Base-by-base conservation (phyloP, 1,140 invertebrate genomes). In the Bombus superbus region DNA sequence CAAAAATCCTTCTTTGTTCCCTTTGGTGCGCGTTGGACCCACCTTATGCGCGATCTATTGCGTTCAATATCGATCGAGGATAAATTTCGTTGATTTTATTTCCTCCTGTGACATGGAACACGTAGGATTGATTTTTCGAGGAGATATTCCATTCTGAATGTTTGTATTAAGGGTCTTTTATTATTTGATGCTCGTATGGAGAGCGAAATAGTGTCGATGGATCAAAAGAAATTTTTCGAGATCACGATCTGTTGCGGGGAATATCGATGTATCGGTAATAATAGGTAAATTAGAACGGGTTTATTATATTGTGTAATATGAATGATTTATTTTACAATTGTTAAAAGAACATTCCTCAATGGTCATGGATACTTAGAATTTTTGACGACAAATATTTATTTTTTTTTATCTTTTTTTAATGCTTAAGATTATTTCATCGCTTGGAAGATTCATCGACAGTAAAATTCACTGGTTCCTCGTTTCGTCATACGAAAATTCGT, bases 1-100 rank as follows among this genome's bases (percentile, higher is more conserved):
- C 81, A 88, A 90, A 88, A 92, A 85, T 81, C 35, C 80, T 91
- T 88, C 91, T 93, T 93, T 93, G 91, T 93, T 88, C 85, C 38
- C 62, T 53, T 18, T 2, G 47, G n/a, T 40, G n/a, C 18, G 0
- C 38, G 2, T 59, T 42, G 76, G 28, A 66, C 35, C 77, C 28
- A 32, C 68, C 57, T 74, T 57, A n/a, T 25, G 57, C 57, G 11
- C 57, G 57, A 81, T 80, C 62, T 35, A 59, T 11, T 68, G 22
- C 40, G 62, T 77, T n/a, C 25, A 64, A n/a, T 72, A 80, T 80
- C 68, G 83, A 85, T 80, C 62, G 28, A 32, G 32, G 11, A 0
- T 40, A 15, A 38, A 53, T 44, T 64, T 40, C 6, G 42, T 85
- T 38, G 53, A 85, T 80, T 44, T 66, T 64, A n/a, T 35, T 35